These are phyloP conservation scores for Anguilla pacifica DNA, from an alignment of 2,797 vertebrate genomes.

Conservation along the genomic window DNA sequence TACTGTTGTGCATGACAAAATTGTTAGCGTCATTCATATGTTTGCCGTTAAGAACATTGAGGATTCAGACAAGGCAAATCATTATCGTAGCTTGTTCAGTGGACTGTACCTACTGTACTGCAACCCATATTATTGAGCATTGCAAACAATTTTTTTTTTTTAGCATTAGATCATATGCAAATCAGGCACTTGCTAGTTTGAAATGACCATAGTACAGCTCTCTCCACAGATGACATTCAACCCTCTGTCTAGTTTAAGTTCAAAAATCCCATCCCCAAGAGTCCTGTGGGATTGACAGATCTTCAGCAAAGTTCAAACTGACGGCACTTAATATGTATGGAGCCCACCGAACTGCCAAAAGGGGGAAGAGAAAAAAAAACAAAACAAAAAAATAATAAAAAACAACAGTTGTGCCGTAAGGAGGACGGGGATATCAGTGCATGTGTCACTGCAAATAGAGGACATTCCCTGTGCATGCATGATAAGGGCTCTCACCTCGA, in stretches of 20 bases:
- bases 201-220: constrained; percentile 6
- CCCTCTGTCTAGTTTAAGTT: constrained; percentile 61
- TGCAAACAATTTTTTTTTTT: background rate
- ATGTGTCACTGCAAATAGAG: constrained; percentile 69
- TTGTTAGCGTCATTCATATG: background rate
- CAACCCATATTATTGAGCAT: background rate
- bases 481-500: constrained; percentile 71
- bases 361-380: constrained; percentile 46
- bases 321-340: constrained; percentile 63
- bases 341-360: constrained; percentile 70
- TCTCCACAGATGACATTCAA: background rate
- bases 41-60: background rate
- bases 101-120: background rate
- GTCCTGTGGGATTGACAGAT: constrained; percentile 61
- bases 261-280: constrained; percentile 64
- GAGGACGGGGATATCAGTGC: constrained; percentile 62
- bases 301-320: constrained; percentile 68
- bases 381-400: background rate
- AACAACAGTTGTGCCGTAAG: constrained; percentile 34
- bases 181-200: constrained; percentile 13
- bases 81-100: background rate
- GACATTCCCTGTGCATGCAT: constrained; percentile 65
- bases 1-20: background rate
- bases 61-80: background rate
- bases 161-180: constrained; percentile 18